A percentile compares a stretch with the other conserved stretches of the same genome.
These are phyloP conservation scores for Pantala flavescens DNA, from an alignment of 1,140 invertebrate genomes.

Conservation along the genomic window DNA sequence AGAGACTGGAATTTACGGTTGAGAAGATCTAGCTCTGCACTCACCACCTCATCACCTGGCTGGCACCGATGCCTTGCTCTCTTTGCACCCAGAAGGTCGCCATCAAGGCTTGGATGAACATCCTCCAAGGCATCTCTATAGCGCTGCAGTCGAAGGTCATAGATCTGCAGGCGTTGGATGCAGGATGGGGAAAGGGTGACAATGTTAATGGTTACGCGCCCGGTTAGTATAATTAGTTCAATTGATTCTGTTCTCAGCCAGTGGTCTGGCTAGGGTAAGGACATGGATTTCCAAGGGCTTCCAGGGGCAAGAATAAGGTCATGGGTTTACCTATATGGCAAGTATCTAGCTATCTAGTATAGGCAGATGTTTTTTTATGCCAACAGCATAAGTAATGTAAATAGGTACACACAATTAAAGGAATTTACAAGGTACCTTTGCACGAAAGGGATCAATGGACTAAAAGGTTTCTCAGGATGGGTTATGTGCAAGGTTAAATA, in stretches of 20 bases:
- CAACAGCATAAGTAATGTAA: too few species aligned
- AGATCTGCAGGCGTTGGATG: slow-evolving; percentile 56
- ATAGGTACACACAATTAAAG: too few species aligned
- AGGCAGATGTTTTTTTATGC: too few species aligned
- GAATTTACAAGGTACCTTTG: not conserved
- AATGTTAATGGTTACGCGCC: slow-evolving; percentile 34
- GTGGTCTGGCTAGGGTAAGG: not conserved
- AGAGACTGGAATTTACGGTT: slow-evolving; percentile 71
- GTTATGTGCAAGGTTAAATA: not conserved
- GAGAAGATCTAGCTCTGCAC: slow-evolving; percentile 72
- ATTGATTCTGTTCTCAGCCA: not conserved
- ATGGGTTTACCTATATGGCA: not conserved
- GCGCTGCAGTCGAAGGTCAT: slow-evolving; percentile 73
- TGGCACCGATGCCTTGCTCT: slow-evolving; percentile 32
- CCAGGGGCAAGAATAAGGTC: not conserved
- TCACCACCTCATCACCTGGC: slow-evolving; percentile 65
- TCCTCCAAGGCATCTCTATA: slow-evolving; percentile 83
- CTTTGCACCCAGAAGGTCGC: slow-evolving; percentile 27
- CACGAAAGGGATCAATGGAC: not conserved
- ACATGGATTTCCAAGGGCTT: not conserved
- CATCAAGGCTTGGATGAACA: slow-evolving; percentile 70
- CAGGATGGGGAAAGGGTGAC: slow-evolving; percentile 35
- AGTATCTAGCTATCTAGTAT: not conserved
- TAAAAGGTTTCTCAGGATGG: not conserved
- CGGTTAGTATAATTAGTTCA: not conserved